Conservation (phyloP, 2,888 invertebrate genomes). For the Drosophila tanythrix region DNA sequence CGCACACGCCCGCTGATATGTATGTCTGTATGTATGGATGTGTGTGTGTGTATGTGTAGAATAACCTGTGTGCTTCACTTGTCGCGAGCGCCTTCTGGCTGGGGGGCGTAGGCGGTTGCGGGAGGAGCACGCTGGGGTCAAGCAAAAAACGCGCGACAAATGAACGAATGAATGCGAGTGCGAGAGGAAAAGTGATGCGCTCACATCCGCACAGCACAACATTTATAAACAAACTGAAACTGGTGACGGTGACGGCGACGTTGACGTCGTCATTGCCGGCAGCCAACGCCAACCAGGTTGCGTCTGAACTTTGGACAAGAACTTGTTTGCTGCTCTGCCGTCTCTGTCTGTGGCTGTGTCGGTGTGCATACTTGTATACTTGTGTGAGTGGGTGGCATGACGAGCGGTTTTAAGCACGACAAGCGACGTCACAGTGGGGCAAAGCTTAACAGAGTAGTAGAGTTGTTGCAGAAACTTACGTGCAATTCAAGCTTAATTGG, state of each 20-base stretch:
- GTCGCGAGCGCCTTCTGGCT: constrained; percentile 55
- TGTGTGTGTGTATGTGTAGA: constrained; percentile 13
- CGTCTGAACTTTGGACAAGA: constrained; percentile 59
- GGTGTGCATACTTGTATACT: constrained; percentile 11
- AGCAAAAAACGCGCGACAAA: constrained; percentile 50
- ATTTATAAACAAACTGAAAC: constrained; percentile 73
- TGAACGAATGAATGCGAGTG: constrained; percentile 22
- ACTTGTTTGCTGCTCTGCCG: constrained; percentile 50
- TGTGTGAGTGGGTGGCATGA: constrained; percentile 56
- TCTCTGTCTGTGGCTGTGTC: not conserved
- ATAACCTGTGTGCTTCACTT: constrained; percentile 73
- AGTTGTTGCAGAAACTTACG: not conserved
- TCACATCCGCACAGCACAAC: constrained; percentile 59
- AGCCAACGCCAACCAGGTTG: constrained; percentile 57
- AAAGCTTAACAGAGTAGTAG: not conserved
- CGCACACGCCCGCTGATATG: constrained; percentile 8
- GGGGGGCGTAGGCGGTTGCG: constrained; percentile 37
- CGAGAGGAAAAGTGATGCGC: constrained; percentile 37
- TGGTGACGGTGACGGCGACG: constrained; percentile 14
- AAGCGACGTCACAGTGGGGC: constrained; percentile 38
- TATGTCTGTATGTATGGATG: not conserved
- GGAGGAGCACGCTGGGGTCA: constrained; percentile 19
- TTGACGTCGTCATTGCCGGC: constrained; percentile 50
- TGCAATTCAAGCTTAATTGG: not conserved
- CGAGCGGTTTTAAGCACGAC: constrained; percentile 10